phyloP scores from a whole-genome alignment of 2,888 invertebrate species.

The Lasioglossum leucozonium region DNA sequence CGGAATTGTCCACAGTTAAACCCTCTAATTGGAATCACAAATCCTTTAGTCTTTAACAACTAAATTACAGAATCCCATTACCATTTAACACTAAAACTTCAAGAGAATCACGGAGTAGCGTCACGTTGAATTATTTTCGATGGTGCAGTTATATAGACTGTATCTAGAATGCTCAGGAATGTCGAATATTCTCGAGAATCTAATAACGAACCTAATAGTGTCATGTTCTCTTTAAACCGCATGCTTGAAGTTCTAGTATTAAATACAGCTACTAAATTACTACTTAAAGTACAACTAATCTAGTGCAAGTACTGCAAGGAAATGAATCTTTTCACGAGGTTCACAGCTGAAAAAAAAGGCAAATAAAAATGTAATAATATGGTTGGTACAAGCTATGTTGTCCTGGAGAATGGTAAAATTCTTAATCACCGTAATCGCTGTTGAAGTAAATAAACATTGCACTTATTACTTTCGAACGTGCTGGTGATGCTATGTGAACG shows the following conservation, averaged over 20 bases:
- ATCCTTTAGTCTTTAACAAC: background rate
- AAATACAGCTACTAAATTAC: slow-evolving; percentile 15
- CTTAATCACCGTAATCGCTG: slow-evolving; percentile 10
- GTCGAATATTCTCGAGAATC: background rate
- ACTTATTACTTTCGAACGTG: background rate
- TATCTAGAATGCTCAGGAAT: background rate
- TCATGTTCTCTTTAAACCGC: background rate
- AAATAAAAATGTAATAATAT: slow-evolving; percentile 9
- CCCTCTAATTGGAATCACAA: slow-evolving; percentile 27
- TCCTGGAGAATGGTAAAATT: slow-evolving; percentile 30
- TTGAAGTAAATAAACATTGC: slow-evolving; percentile 10
- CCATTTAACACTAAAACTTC: slow-evolving; percentile 8
- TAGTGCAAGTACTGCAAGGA: slow-evolving; percentile 11
- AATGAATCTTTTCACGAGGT: background rate
- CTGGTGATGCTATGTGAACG: background rate
- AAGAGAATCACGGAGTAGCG: background rate
- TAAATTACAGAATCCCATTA: slow-evolving; percentile 13
- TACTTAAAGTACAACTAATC: background rate
- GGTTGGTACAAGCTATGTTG: background rate
- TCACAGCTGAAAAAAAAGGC: slow-evolving; percentile 30
- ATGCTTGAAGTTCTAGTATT: slow-evolving; percentile 18
- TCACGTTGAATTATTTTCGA: background rate
- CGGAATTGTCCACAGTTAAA: slow-evolving; percentile 21
- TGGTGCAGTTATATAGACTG: background rate
- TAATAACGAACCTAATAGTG: background rate